Evolutionary conservation across 2,113 vertebrate genomes (phyloP).

Genomic region (Macaca mulatta): DNA sequence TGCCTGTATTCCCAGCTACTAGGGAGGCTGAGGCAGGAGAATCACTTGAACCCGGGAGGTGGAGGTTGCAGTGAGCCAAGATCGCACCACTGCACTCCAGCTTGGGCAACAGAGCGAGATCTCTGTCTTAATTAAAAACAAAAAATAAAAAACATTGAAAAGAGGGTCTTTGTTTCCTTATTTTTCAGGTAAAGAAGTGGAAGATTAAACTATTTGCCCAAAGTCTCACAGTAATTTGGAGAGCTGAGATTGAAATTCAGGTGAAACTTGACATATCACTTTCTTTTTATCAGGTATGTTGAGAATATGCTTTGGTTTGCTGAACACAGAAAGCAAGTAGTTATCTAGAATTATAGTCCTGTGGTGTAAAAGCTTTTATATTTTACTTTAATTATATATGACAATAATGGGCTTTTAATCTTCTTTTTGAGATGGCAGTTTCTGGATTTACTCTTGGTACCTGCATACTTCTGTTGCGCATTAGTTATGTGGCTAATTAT

Average conservation of each 20-base stretch:
- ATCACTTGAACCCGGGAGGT: too few relatives aligned
- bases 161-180: neutral
- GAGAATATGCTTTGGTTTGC: neutral
- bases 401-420: slow-evolving; percentile 2
- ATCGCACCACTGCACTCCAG: too few relatives aligned
- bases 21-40: too few relatives aligned
- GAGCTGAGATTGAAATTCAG: neutral
- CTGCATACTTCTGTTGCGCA: slow-evolving; percentile 54
- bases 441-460: slow-evolving; percentile 31
- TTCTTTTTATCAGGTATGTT: neutral
- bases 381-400: neutral
- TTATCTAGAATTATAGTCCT: neutral
- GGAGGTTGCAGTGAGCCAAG: too few relatives aligned
- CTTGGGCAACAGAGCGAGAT: too few relatives aligned
- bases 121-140: too few relatives aligned
- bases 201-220: neutral
- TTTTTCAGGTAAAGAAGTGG: neutral
- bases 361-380: neutral
- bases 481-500: slow-evolving; percentile 75
- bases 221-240: neutral
- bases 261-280: neutral
- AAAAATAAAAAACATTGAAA: neutral
- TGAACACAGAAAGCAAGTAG: neutral
- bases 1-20: too few relatives aligned
- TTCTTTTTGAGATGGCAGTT: slow-evolving; percentile 80